These are phyloP conservation scores for Drosophila mimetica DNA, from an alignment of 2,888 invertebrate species.

Conservation along the genomic window DNA sequence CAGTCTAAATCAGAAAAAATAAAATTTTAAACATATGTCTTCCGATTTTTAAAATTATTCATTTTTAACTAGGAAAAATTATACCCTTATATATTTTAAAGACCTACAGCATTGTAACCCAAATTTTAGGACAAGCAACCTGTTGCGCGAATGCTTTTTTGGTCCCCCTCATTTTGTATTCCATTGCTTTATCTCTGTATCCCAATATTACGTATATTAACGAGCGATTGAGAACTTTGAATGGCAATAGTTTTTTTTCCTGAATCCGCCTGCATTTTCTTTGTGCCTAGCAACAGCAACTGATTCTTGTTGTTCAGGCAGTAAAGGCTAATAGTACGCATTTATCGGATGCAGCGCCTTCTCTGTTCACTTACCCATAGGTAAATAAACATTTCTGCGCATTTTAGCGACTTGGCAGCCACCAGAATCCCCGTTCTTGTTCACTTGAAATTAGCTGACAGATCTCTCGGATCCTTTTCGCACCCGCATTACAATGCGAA, in stretches of 20 bases:
- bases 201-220: not conserved
- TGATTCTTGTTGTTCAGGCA: not conserved
- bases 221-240: not conserved
- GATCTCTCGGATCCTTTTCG: constrained; percentile 15
- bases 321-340: constrained; percentile 19
- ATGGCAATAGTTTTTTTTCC: constrained; percentile 5
- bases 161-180: not conserved
- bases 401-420: constrained; percentile 61
- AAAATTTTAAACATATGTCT: too few species aligned
- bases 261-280: constrained; percentile 5
- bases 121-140: not conserved
- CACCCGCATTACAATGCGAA: constrained; percentile 44
- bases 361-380: constrained; percentile 37
- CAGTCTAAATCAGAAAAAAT: too few species aligned
- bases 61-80: too few species aligned
- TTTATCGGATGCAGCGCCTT: constrained; percentile 31
- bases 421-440: constrained; percentile 10
- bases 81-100: too few species aligned
- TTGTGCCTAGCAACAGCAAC: constrained; percentile 39
- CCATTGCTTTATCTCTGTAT: not conserved
- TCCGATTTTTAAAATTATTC: too few species aligned
- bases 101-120: too few species aligned
- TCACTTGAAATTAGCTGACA: constrained; percentile 41
- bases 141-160: not conserved
- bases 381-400: constrained; percentile 63